Conservation (phyloP, 2,797 vertebrate genomes). For the Threskiornis aethiopicus region DNA sequence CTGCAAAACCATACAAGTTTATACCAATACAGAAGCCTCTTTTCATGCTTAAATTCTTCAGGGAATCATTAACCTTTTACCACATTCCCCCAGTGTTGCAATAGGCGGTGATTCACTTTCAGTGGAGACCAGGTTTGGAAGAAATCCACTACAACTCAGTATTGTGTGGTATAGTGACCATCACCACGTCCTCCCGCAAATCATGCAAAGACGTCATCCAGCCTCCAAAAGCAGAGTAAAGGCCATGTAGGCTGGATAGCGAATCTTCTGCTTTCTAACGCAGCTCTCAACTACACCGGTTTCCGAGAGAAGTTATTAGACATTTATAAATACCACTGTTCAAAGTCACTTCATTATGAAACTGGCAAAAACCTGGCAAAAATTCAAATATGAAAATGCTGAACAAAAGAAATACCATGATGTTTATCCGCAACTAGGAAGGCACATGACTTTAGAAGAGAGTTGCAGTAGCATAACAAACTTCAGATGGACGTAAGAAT, state of each 20-base stretch:
- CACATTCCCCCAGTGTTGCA: background rate
- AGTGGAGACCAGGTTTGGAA: background rate
- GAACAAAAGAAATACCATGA: background rate
- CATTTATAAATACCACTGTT: background rate
- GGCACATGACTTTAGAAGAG: background rate
- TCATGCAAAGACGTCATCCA: background rate
- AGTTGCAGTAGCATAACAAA: background rate
- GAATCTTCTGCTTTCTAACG: background rate
- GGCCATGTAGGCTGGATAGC: fast-evolving
- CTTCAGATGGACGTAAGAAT: background rate
- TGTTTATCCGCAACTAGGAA: background rate
- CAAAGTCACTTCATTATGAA: background rate
- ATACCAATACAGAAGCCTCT: background rate
- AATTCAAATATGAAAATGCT: background rate
- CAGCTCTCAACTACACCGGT: background rate
- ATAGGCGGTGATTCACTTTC: background rate
- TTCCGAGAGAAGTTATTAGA: background rate
- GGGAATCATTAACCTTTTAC: background rate
- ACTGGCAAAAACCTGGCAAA: background rate
- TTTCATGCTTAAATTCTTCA: background rate
- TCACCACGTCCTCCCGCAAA: background rate
- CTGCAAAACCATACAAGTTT: background rate
- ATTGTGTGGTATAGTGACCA: background rate
- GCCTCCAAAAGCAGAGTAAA: background rate
- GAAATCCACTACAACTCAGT: background rate